Base-by-base conservation (phyloP, 2,888 invertebrate genomes). In the Drosophila limbata region DNA sequence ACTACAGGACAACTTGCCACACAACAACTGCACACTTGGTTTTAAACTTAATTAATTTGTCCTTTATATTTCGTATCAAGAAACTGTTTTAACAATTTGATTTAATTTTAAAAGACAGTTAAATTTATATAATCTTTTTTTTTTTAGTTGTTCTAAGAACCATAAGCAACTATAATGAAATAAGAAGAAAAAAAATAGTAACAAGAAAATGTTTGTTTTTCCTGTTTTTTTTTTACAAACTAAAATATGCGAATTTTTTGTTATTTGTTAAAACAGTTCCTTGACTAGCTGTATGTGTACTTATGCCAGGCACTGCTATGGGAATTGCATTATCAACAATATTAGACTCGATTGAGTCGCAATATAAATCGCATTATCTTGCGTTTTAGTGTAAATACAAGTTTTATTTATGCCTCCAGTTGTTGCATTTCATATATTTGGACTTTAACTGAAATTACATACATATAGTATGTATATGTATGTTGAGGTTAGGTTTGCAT, bases 1-100 rank as follows among this genome's bases (percentile, higher is more conserved):
- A 40, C 17, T n/a, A 42, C 52, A 64, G 13, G 15, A 55, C 63
- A 52, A 68, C 42, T 65, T 65, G 75, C 66, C 67, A 33, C 25
- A 28, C 62, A 63, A 64, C 15, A 80, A 64, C 55, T 56, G 66
- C 55, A 47, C 52, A 42, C 33, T 28, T 39, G 42, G 17, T 2
- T 28, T 19, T 33, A 28, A 47, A 13, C 28, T 28, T 31, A 31
- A 47, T 31, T 11, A 9, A 10, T 5, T 25, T 48, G 4, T 4
- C 4, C 5, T 13, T 48, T 68, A 60, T 35, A 37, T 37, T 67
- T 53, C 42, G 17, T 39, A 13, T 28, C 8, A 28, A 28, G 8
- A 28, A 28, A 28, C 28, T 28, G 25, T 25, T 25, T 25, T 8
- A 25, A 8, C 25, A 25, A 25, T 25, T 1, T 25, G 25, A 1